These are phyloP conservation scores for Drosophila melanocephala DNA, from an alignment of 2,888 invertebrate species.

Conservation along the genomic window DNA sequence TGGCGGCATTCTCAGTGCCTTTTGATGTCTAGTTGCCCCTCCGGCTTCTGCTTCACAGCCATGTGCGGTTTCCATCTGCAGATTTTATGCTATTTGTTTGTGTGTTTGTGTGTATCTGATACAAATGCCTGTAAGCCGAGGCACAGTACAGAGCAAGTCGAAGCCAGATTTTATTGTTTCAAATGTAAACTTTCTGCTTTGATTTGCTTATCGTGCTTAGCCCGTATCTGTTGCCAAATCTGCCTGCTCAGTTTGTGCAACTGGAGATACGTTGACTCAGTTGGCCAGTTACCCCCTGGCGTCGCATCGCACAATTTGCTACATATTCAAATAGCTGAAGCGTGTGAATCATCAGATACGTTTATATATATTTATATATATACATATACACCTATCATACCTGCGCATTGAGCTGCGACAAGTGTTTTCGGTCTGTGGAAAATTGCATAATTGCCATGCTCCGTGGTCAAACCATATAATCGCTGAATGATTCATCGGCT, in stretches of 20 bases:
- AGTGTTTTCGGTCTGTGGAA: slow-evolving; percentile 60
- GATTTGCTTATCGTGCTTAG: slow-evolving; percentile 59
- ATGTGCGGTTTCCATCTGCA: slow-evolving; percentile 59
- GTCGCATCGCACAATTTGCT: slow-evolving; percentile 45
- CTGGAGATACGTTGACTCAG: slow-evolving; percentile 31
- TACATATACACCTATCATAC: background rate
- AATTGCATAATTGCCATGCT: slow-evolving; percentile 74
- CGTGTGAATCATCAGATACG: slow-evolving; percentile 45
- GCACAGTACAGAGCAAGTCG: slow-evolving; percentile 6
- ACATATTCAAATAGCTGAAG: slow-evolving; percentile 50
- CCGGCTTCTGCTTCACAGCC: slow-evolving; percentile 48
- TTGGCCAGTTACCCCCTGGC: slow-evolving; percentile 20
- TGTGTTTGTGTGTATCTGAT: slow-evolving; percentile 32
- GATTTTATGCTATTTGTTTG: slow-evolving; percentile 1
- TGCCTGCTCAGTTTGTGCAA: slow-evolving; percentile 16
- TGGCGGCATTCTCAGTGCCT: slow-evolving; percentile 61
- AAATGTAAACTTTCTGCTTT: slow-evolving; percentile 52
- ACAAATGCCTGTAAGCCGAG: slow-evolving; percentile 14
- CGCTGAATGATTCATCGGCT: slow-evolving; percentile 59
- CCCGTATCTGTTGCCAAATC: slow-evolving; percentile 22
- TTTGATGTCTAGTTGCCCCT: slow-evolving; percentile 62
- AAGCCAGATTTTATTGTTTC: slow-evolving; percentile 64
- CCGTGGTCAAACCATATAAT: slow-evolving; percentile 50
- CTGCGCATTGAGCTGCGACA: slow-evolving; percentile 63
- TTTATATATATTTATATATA: background rate